Evolutionary conservation across 37 sponge, comb jelly and placozoan species (phyloP).

Genomic region (Ianthella basta): DNA sequence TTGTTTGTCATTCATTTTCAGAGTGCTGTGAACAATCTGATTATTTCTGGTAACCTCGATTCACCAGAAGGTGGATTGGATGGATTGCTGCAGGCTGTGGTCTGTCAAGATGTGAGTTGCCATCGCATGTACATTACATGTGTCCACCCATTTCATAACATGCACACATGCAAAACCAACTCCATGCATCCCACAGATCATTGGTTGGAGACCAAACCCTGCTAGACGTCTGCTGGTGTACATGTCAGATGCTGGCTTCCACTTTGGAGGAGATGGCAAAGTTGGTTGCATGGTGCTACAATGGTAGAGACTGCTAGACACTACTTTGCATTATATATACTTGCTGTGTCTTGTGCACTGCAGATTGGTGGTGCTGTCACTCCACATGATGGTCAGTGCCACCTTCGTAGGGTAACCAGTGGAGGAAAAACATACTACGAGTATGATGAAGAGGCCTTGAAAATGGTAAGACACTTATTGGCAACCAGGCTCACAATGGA

Average conservation of each 20-base stretch:
- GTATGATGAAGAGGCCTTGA: background rate
- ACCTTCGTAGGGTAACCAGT: background rate
- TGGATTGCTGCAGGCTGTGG: conserved; percentile 84
- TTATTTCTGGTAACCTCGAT: conserved; percentile 83
- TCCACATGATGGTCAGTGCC: conserved; percentile 52
- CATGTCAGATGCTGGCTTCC: conserved; percentile 91
- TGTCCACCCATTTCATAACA: background rate
- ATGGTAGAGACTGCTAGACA: no score
- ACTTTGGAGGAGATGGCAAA: conserved; percentile 95
- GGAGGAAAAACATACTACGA: background rate
- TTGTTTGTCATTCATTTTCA: background rate
- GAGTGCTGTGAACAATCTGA: conserved; percentile 45
- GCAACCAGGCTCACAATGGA: no score
- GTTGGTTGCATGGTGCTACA: no score
- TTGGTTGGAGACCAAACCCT: conserved; percentile 87
- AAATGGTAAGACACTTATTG: conserved; percentile 14
- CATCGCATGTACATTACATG: background rate
- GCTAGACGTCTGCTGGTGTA: conserved; percentile 84
- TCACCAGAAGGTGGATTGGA: conserved; percentile 91
- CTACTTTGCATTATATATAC: no score
- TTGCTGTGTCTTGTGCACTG: no score
- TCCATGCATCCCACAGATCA: conserved; percentile 49
- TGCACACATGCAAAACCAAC: background rate
- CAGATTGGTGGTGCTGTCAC: conserved; percentile 39
- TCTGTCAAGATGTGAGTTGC: conserved; percentile 69